Evolutionary conservation across 2,113 vertebrate species (phyloP).

Genomic region (Xenopus borealis): DNA sequence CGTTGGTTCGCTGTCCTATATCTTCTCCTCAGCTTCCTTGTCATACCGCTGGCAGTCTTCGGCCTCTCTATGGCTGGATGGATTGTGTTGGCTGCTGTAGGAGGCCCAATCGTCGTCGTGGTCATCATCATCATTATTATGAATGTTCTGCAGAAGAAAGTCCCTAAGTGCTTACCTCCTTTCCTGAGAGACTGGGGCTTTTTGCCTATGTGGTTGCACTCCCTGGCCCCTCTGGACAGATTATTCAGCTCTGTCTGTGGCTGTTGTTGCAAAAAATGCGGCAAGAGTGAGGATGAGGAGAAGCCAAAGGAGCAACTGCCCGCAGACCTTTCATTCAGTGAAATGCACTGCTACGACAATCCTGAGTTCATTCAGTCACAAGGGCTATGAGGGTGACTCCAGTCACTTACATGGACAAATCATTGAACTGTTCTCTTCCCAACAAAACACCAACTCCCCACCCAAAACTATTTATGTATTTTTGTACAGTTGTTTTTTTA

Average conservation of each 20-base stretch:
- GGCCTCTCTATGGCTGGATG: conserved; percentile 58
- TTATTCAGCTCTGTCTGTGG: conserved; percentile 47
- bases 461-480: conserved; percentile 34
- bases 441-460: neutral
- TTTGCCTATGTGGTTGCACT: conserved; percentile 54
- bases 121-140: conserved; percentile 30
- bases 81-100: conserved; percentile 35
- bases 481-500: conserved; percentile 6
- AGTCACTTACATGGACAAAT: neutral
- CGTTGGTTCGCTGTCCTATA: conserved; percentile 59
- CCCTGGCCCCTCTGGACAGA: conserved; percentile 55
- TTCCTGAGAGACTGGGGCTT: conserved; percentile 53
- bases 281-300: neutral
- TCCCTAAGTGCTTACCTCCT: conserved; percentile 45
- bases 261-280: conserved; percentile 20
- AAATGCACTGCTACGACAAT: conserved; percentile 48
- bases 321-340: conserved; percentile 10
- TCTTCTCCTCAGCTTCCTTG: conserved; percentile 55
- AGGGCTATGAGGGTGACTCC: conserved; percentile 25
- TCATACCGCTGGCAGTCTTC: conserved; percentile 53
- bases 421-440: conserved; percentile 15
- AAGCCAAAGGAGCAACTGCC: conserved; percentile 15
- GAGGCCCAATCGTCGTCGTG: conserved; percentile 44
- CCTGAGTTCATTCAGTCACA: conserved; percentile 42
- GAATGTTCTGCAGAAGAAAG: conserved; percentile 43